Percentiles rank a stretch among this genome's conserved stretches.
phyloP scores from a whole-genome alignment of 64 coral and sea anemone genomes.

The Porites australiensis region DNA sequence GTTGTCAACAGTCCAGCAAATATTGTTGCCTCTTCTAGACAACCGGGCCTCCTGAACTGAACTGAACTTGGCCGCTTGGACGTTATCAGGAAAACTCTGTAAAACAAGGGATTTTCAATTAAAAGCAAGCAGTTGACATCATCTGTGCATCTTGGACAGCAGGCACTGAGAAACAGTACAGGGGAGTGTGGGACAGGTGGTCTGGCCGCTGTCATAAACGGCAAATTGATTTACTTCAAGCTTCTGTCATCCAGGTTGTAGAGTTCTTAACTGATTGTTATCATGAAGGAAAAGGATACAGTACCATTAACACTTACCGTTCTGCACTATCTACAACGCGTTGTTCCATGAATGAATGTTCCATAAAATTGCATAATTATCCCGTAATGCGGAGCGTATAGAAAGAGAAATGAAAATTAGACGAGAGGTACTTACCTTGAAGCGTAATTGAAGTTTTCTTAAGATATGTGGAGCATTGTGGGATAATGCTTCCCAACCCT shows the following conservation, averaged over 20 bases:
- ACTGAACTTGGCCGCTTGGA: slow-evolving; percentile 25
- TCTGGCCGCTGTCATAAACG: slow-evolving; percentile 66
- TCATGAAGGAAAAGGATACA: not conserved
- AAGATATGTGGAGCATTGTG: too few relatives aligned
- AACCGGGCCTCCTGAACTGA: slow-evolving; percentile 24
- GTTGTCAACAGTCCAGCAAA: not conserved
- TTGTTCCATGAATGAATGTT: not conserved
- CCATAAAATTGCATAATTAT: too few relatives aligned
- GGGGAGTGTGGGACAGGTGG: slow-evolving; percentile 79
- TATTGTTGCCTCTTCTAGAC: slow-evolving; percentile 7
- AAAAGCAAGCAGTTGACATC: slow-evolving; percentile 46
- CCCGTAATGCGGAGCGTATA: too few relatives aligned
- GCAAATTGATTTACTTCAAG: slow-evolving; percentile 81
- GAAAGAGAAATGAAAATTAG: too few relatives aligned
- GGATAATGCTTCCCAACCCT: too few relatives aligned
- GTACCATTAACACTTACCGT: not conserved
- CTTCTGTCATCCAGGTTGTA: slow-evolving; percentile 49
- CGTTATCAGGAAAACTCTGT: not conserved
- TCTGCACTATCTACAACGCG: not conserved
- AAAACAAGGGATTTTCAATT: slow-evolving; percentile 20
- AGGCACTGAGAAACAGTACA: too few relatives aligned
- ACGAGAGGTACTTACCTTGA: too few relatives aligned
- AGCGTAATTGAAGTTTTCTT: too few relatives aligned
- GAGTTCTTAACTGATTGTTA: slow-evolving; percentile 32
- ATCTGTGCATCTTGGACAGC: not conserved